Percentiles rank a stretch among this genome's conserved stretches.
Conservation (phyloP, 2,797 vertebrate species). For the Psittacula derbiana region DNA sequence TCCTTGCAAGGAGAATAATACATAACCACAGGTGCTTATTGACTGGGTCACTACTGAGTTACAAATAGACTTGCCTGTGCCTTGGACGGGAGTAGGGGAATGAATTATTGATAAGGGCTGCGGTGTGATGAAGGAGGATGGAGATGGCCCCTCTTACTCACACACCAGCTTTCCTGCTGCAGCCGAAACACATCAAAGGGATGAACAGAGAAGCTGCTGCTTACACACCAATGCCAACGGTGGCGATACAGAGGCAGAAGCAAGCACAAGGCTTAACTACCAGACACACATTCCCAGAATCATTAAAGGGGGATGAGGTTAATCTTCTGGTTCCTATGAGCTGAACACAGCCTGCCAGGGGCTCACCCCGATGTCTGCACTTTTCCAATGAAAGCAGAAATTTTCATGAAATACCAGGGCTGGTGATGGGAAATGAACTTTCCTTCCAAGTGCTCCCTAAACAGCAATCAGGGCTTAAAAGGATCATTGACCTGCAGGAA, state of each 20-base stretch:
- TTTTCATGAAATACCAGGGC: neutral
- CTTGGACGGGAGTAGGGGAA: neutral
- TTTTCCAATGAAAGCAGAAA: neutral
- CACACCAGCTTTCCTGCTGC: neutral
- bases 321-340: neutral
- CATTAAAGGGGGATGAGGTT: neutral
- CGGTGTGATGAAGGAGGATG: neutral
- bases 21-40: constrained; percentile 42
- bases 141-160: neutral
- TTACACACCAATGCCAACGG: neutral
- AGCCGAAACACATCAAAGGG: neutral
- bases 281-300: neutral
- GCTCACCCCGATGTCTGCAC: neutral
- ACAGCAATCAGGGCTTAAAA: neutral
- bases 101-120: constrained; percentile 43
- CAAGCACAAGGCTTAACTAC: neutral
- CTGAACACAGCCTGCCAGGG: neutral
- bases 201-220: neutral
- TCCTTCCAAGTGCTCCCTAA: neutral
- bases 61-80: constrained; percentile 11
- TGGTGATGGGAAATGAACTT: neutral
- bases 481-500: neutral
- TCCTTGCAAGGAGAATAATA: neutral
- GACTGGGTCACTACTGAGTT: constrained; percentile 1
- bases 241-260: neutral